Evolutionary conservation across 2,113 vertebrate genomes (phyloP), one percentile per base, ranked within the genome.

Genomic region (Cisticola juncidis): DNA sequence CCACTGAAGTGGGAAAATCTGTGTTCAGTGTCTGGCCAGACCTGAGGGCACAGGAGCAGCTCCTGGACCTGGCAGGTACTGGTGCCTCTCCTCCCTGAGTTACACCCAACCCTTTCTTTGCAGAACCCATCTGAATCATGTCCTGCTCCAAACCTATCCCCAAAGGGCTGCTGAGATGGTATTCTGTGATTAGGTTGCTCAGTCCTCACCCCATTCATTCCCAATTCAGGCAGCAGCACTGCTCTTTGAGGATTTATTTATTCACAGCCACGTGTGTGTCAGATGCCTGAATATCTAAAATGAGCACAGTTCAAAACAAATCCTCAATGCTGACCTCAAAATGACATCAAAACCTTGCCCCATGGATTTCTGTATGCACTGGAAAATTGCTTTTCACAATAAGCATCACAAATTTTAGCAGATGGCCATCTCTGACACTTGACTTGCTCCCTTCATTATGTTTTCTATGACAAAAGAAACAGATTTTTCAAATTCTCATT

Each of bases 301-400:
- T 8, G 4, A 88, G 56, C 82, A 28, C 42, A 47, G 35, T 36
- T 76, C 58, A 47, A 93, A 94, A 88, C 79, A 95, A 90, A 80
- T 83, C 44, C 79, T 74, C 79, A 18, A 11, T 8, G 21, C 17
- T 90, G 85, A 90, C 48, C 82, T 81, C 64, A 70, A 69, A 77
- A 51, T 61, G 69, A 61, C 48, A 92, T 68, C 22, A 35, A 88
- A 91, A 57, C 36, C 35, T 44, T 69, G 45, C n/a, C 60, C 85
- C 26, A 26, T 22, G 42, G 56, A 61, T 86, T 88, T 80, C 60
- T 18, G 22, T 23, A 50, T 33, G 45, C 88, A 76, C 21, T 65
- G 33, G 77, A 50, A 89, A 90, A 87, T 69, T 72, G 70, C 54
- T 94, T 93, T 83, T 66, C 82, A 61, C 56, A 76, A 78, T 42